These are phyloP conservation scores for Nowickia ferox DNA, from an alignment of 2,888 invertebrate species.

Conservation along the genomic window DNA sequence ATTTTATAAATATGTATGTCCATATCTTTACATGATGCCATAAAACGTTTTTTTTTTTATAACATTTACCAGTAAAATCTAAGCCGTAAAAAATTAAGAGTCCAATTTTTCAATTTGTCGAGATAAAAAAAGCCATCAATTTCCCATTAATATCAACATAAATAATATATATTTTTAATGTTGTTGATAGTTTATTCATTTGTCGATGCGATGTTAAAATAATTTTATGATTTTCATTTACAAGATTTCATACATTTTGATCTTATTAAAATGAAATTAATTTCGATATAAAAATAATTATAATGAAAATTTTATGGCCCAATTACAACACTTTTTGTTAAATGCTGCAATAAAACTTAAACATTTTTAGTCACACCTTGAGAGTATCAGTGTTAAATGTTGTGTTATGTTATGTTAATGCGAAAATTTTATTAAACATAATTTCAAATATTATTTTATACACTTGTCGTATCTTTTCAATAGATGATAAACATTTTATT, in stretches of 20 bases:
- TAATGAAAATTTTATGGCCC: not conserved
- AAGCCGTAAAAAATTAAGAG: no score
- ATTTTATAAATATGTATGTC: no score
- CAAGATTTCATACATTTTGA: no score
- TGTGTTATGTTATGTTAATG: slow-evolving; percentile 21
- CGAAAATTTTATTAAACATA: not conserved
- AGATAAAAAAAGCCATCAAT: not conserved
- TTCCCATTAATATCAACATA: not conserved
- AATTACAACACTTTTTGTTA: not conserved
- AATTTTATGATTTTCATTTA: slow-evolving; percentile 3
- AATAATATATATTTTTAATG: not conserved
- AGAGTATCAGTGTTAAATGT: not conserved
- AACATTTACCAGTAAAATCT: no score
- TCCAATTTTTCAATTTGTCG: no score
- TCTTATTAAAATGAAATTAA: not conserved
- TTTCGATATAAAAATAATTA: not conserved
- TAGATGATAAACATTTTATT: slow-evolving; percentile 5
- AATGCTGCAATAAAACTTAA: slow-evolving; percentile 7
- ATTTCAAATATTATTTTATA: not conserved
- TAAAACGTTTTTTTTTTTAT: no score
- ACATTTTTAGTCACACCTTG: not conserved
- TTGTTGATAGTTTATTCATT: not conserved
- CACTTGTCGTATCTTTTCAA: not conserved
- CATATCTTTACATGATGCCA: no score
- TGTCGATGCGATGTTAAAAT: not conserved